A percentile compares a stretch with the other conserved stretches of the same genome.
phyloP scores from a whole-genome alignment of 2,797 vertebrate genomes.

The Macroramphosus scolopax region DNA sequence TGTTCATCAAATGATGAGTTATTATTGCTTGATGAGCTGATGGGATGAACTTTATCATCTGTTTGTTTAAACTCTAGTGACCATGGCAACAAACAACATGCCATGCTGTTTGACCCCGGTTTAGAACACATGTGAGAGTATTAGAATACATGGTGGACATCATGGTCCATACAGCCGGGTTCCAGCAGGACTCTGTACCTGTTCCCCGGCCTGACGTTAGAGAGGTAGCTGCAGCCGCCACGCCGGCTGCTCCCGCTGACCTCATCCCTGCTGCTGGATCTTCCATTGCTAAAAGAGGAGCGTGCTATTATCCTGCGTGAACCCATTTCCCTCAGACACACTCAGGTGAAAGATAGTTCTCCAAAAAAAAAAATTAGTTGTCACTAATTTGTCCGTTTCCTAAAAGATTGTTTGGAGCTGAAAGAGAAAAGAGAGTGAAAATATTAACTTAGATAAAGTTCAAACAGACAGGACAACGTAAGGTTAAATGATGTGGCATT shows the following conservation, averaged over 20 bases:
- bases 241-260: constrained; percentile 74
- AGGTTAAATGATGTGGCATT: not conserved
- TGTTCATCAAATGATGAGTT: too few relatives aligned
- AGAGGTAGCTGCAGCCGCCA: constrained; percentile 84
- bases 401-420: constrained; percentile 12
- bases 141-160: not conserved
- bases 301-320: constrained; percentile 73
- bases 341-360: constrained; percentile 5
- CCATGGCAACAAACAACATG: constrained; percentile 57
- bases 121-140: not conserved
- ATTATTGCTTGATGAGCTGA: too few relatives aligned
- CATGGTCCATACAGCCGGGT: not conserved
- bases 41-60: not conserved
- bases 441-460: too few relatives aligned
- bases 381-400: constrained; percentile 5
- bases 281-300: constrained; percentile 67
- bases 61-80: constrained; percentile 49
- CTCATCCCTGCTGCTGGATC: constrained; percentile 73
- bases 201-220: constrained; percentile 86
- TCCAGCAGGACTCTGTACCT: constrained; percentile 74
- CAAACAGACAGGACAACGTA: not conserved
- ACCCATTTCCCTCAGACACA: constrained; percentile 67
- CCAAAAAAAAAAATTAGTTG: constrained; percentile 2
- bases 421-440: constrained; percentile 24
- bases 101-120: not conserved